Conservation (phyloP, 1,140 invertebrate species). For the Heliothis subflexa region DNA sequence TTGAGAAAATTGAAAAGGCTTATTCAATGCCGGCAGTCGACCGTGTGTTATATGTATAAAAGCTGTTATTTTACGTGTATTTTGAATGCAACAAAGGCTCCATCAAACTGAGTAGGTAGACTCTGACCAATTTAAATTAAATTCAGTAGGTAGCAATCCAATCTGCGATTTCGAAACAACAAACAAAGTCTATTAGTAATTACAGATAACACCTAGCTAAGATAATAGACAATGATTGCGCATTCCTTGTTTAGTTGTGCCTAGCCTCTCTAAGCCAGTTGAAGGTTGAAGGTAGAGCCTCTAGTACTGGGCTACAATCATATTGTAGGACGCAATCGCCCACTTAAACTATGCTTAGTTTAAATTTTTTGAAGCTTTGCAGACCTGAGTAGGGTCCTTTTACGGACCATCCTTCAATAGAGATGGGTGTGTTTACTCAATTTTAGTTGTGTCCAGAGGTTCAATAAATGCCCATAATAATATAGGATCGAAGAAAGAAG, state of each 20-base stretch:
- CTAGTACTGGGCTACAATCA: neutral
- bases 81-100: too few relatives aligned
- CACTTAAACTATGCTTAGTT: neutral
- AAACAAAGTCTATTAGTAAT: constrained; percentile 21
- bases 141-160: constrained; percentile 1
- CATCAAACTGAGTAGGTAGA: too few relatives aligned
- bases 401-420: neutral
- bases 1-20: constrained; percentile 10
- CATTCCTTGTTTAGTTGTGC: constrained; percentile 32
- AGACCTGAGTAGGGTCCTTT: neutral
- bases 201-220: constrained; percentile 36
- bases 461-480: too few relatives aligned
- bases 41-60: too few relatives aligned
- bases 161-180: constrained; percentile 10
- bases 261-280: constrained; percentile 32
- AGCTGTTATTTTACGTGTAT: too few relatives aligned
- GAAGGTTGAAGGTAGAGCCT: constrained; percentile 36
- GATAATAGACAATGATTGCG: constrained; percentile 32
- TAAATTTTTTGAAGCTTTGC: neutral
- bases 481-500: too few relatives aligned
- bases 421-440: too few relatives aligned
- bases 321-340: neutral
- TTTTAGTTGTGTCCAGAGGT: too few relatives aligned
- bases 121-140: neutral
- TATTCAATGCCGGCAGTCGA: too few relatives aligned